Conservation (phyloP, 2,888 invertebrate genomes). For the Amblyteles armatorius region DNA sequence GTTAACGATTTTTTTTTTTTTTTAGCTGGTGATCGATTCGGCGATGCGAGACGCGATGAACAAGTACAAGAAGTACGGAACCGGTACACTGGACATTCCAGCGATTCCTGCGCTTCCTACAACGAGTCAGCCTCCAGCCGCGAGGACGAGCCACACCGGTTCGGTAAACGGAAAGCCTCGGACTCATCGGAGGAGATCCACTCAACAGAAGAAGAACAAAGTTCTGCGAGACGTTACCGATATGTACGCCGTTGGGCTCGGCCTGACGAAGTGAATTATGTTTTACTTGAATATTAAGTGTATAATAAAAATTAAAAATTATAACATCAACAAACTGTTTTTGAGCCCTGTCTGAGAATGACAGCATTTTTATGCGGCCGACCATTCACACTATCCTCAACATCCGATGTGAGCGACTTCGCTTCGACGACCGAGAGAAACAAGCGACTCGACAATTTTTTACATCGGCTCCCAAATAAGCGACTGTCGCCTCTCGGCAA, state of each 20-base stretch:
- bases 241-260: slow-evolving; percentile 80
- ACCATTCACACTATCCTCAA: not conserved
- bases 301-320: slow-evolving; percentile 8
- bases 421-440: not conserved
- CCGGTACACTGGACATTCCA: slow-evolving; percentile 67
- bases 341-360: not conserved
- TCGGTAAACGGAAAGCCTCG: slow-evolving; percentile 70
- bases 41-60: slow-evolving; percentile 77
- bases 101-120: slow-evolving; percentile 69
- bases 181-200: slow-evolving; percentile 70
- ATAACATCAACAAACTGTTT: not conserved
- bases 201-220: slow-evolving; percentile 73
- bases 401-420: not conserved
- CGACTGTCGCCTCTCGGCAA: not conserved
- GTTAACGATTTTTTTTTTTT: slow-evolving; percentile 46
- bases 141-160: slow-evolving; percentile 55
- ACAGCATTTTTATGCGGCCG: too few species aligned
- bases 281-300: not conserved
- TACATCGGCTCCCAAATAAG: not conserved
- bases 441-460: not conserved
- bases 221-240: slow-evolving; percentile 74
- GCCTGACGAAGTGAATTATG: slow-evolving; percentile 72
- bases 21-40: slow-evolving; percentile 74
- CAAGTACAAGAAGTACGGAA: slow-evolving; percentile 76
- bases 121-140: slow-evolving; percentile 56